Conservation (phyloP, 2,888 invertebrate genomes). For the Agrochola litura region DNA sequence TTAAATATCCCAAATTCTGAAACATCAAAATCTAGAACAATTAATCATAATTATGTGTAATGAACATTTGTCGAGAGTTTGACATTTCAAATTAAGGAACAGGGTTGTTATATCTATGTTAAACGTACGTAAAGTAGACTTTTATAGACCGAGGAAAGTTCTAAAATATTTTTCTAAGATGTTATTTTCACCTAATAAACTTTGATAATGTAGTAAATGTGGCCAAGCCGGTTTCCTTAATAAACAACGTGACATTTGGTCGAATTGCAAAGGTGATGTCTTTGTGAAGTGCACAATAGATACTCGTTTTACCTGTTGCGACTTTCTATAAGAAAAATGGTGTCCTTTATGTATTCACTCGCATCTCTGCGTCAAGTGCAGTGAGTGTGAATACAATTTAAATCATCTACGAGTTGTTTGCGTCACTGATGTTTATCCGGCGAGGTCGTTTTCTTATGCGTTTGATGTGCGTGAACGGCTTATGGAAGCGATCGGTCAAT, state of each 20-base stretch:
- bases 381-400: slow-evolving; percentile 69
- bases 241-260: slow-evolving; percentile 33
- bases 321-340: slow-evolving; percentile 62
- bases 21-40: slow-evolving; percentile 47
- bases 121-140: slow-evolving; percentile 31
- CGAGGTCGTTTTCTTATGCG: slow-evolving; percentile 66
- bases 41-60: slow-evolving; percentile 57
- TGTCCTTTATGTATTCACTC: slow-evolving; percentile 55
- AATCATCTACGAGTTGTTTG: slow-evolving; percentile 68
- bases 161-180: slow-evolving; percentile 18
- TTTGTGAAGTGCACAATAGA: slow-evolving; percentile 48
- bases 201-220: slow-evolving; percentile 16
- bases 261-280: slow-evolving; percentile 29
- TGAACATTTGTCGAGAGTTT: slow-evolving; percentile 50
- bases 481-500: slow-evolving; percentile 51
- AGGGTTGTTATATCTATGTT: slow-evolving; percentile 22
- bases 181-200: slow-evolving; percentile 11
- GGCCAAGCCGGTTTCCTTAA: slow-evolving; percentile 27
- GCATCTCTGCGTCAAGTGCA: slow-evolving; percentile 55
- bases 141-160: slow-evolving; percentile 21
- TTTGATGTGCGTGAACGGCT: slow-evolving; percentile 64
- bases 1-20: slow-evolving; percentile 49
- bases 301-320: slow-evolving; percentile 64
- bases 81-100: slow-evolving; percentile 43
- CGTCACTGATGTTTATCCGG: slow-evolving; percentile 71